Base-by-base conservation (phyloP, 2,113 vertebrate genomes). In the Brachyhypopomus occidentalis region DNA sequence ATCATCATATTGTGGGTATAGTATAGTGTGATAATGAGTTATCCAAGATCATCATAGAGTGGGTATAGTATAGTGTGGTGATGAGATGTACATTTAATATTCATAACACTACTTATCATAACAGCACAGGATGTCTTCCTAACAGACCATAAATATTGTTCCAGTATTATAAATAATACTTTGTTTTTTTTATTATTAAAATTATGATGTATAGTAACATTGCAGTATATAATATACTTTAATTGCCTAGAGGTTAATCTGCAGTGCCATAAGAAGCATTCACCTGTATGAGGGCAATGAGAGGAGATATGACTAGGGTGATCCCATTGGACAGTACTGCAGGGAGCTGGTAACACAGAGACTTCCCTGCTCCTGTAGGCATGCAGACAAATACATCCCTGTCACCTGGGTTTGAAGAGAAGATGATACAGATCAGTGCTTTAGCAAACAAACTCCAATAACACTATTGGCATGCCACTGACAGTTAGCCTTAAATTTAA, bases 251-350 rank as follows among this genome's bases (percentile, higher is more conserved):
- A 52, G 45, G 45, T 52, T 2, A 52, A 14, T 52, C 9, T 66
- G 25, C 19, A 69, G 52, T 1, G 36, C 38, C 30, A 41, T 36
- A 19, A 30, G 20, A 14, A 36, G 7, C 7, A 12, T 89, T 93
- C 89, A 98, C 98, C 96, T 99, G 97, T 83, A 99, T 99, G 88
- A 99, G 91, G 36, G 98, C 97, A 87, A 99, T 97, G 72, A 99
- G 92, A 34, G 98, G 98, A 80, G 97, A 99, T 86, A 99, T 92
- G 78, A 99, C 97, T 84, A 99, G 89, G 66, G 97, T 97, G 86
- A 99, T 96, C 59, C 98, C 98, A 75, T 89, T 85, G 67, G 96
- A 91, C 91, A 98, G 81, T 14, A 99, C 81, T 60, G 97, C 98
- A 77, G 98, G 98, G 38, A 99, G 95, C 91, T 99, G 97, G 89